Evolutionary conservation across 2,797 vertebrate species (phyloP), one percentile per base, ranked within the genome.

Genomic region (Sebastes minor): DNA sequence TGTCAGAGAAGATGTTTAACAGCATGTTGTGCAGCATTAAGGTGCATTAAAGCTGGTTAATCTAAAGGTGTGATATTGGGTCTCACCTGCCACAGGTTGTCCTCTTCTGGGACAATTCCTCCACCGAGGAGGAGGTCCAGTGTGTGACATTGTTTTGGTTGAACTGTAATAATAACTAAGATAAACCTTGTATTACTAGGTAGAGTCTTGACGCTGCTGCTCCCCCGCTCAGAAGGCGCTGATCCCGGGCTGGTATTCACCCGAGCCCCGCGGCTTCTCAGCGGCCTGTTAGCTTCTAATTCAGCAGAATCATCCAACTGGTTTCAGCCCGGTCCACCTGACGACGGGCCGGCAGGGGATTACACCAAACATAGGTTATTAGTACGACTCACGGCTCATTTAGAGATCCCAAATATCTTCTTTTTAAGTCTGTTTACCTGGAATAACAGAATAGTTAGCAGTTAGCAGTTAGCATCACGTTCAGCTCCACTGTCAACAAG

Each of bases 61-160:
- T 71, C 16, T 16, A 9, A 38, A 10, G 20, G 20, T 38, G 6
- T 16, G 14, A 28, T 6, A 1, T 55, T 8, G 5, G 32, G 18
- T 62, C 93, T 97, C 92, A 99, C 98, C 97, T 95, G 97, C 98
- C 91, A 99, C 96, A 71, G 97, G 97, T 82, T 99, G 97, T 83
- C 98, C 98, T 91, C 97, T 97, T 86, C 98, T 95, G 62, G 98
- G 98, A 88, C 98, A 99, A 86, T 97, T 97, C 62, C 97, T 95
- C 98, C 98, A 99, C 75, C 98, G 96, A 80, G 98, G 97, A 87
- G 98, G 98, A 80, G 98, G 97, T 91, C 97, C 97, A 92, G 94
- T 96, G 88, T 98, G 97, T 88, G 97, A 97, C 98, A 99, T 95
- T 95, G 28, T 61, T 86, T 3, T 35, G 56, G 22, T 46, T 56